Evolutionary conservation across 2,797 vertebrate species (phyloP).

Genomic region (Paguma larvata): DNA sequence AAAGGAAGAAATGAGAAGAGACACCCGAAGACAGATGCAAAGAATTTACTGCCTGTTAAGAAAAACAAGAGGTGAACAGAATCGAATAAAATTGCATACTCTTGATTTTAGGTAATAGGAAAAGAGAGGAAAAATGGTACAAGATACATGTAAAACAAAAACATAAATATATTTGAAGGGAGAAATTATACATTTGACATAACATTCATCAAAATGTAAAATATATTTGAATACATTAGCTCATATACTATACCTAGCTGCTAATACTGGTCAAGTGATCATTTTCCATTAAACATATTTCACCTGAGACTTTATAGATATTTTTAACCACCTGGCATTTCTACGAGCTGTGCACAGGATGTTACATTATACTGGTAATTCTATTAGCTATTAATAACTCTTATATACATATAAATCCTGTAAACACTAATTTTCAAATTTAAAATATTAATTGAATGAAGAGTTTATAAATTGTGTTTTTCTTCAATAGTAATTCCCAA

Average conservation of each 20-base stretch:
- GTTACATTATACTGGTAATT: conserved; percentile 53
- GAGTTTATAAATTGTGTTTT: conserved; percentile 4
- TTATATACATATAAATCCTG: not conserved
- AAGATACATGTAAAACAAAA: conserved; percentile 18
- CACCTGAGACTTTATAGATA: conserved; percentile 67
- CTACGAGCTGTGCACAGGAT: conserved; percentile 61
- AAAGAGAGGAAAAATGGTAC: not conserved
- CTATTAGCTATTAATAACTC: conserved; percentile 50
- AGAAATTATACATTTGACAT: conserved; percentile 67
- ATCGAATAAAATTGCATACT: not conserved
- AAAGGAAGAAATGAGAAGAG: not conserved
- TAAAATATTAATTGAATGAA: conserved; percentile 49
- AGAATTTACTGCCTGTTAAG: not conserved
- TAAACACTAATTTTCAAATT: conserved; percentile 51
- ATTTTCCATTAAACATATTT: conserved; percentile 70
- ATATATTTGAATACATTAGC: conserved; percentile 51
- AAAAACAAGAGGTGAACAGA: not conserved
- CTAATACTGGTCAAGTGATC: conserved; percentile 56
- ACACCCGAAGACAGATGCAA: not conserved
- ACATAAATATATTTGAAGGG: not conserved
- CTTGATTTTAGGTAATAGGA: conserved; percentile 23
- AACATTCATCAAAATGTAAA: conserved; percentile 63
- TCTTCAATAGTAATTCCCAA: not conserved
- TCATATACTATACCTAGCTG: conserved; percentile 58
- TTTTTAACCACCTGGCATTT: conserved; percentile 75